These are phyloP conservation scores for Petrolisthes manimaculis DNA, from an alignment of 2,888 invertebrate species.

Conservation along the genomic window DNA sequence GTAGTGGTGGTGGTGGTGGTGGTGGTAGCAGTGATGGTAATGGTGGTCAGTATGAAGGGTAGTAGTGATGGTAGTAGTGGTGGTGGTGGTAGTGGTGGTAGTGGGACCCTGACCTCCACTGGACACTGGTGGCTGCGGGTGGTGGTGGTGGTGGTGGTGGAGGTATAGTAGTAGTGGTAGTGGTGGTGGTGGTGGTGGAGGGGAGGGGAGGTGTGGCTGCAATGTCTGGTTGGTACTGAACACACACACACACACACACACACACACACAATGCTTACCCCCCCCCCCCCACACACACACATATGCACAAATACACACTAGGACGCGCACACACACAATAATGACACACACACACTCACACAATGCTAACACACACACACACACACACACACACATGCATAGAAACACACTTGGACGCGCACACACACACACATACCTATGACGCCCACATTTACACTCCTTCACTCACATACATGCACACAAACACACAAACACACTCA, in stretches of 20 bases:
- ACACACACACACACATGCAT: too few relatives aligned
- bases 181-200: neutral
- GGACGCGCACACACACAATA: too few relatives aligned
- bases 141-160: neutral
- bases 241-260: conserved; percentile 7
- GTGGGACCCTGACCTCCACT: neutral
- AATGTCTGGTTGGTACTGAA: neutral
- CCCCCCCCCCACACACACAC: neutral
- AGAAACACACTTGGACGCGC: too few relatives aligned
- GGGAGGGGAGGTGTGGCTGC: neutral
- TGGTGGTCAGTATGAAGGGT: neutral
- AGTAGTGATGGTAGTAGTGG: neutral
- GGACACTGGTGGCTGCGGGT: conserved; percentile 1
- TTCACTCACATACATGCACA: too few relatives aligned
- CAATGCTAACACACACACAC: too few relatives aligned
- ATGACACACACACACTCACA: too few relatives aligned
- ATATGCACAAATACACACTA: too few relatives aligned
- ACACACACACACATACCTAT: too few relatives aligned
- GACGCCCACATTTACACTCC: too few relatives aligned
- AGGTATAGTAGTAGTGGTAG: neutral
- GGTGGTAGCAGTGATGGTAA: neutral
- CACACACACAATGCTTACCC: neutral
- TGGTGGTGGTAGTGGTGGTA: neutral
- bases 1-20: neutral
- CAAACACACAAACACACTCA: too few relatives aligned